Conservation (phyloP, 2,113 vertebrate species). For the Nymphicus hollandicus region DNA sequence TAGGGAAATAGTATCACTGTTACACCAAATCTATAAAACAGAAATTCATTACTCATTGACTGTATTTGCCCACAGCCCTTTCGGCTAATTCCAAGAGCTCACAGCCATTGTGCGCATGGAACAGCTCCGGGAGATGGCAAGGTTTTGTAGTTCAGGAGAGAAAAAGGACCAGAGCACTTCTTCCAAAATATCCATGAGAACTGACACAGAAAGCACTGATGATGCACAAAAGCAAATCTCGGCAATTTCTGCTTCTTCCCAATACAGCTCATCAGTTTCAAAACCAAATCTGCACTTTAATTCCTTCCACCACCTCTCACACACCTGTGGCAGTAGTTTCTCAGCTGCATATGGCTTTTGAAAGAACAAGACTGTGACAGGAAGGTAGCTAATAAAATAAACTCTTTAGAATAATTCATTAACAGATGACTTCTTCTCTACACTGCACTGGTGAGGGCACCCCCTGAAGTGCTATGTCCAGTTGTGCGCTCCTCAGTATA, state of each 20-base stretch:
- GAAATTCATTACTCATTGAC: not conserved
- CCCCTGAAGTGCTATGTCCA: not conserved
- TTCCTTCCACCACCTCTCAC: not conserved
- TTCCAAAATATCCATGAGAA: not conserved
- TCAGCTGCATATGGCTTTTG: not conserved
- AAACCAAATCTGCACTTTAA: not conserved
- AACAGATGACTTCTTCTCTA: not conserved
- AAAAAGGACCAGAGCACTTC: not conserved
- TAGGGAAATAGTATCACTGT: not conserved
- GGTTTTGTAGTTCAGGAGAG: not conserved
- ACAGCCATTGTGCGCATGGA: not conserved
- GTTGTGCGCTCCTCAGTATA: not conserved
- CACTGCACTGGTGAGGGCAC: not conserved
- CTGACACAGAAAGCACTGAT: not conserved
- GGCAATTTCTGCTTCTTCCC: not conserved
- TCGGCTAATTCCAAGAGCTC: conserved; percentile 1
- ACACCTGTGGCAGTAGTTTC: not conserved
- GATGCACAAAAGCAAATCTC: not conserved
- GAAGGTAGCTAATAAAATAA: not conserved
- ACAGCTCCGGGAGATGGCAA: not conserved
- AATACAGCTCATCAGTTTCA: not conserved
- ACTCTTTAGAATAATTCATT: not conserved
- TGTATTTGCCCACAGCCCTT: not conserved
- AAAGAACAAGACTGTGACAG: not conserved
- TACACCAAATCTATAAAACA: not conserved